These are phyloP conservation scores for Macrotis lagotis DNA, from an alignment of 2,113 vertebrate species.

Conservation along the genomic window DNA sequence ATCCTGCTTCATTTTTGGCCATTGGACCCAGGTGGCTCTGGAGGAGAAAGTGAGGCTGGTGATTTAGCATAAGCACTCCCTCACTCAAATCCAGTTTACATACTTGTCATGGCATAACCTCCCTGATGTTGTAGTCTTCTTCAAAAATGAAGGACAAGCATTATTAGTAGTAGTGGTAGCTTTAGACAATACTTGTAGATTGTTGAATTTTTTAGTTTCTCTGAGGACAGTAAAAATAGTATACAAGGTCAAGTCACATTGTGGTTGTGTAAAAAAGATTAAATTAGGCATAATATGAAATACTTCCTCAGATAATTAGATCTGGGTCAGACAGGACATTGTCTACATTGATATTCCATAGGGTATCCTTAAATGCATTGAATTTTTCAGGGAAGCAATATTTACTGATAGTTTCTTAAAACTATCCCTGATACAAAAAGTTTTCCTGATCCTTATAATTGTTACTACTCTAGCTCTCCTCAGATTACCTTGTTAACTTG, in stretches of 20 bases:
- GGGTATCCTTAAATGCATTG: neutral
- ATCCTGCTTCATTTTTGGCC: too few species aligned
- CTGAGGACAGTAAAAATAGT: conserved; percentile 10
- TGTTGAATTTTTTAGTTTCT: conserved; percentile 55
- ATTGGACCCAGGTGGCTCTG: too few species aligned
- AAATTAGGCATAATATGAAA: conserved; percentile 39
- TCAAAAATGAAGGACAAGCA: too few species aligned
- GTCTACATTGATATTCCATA: neutral
- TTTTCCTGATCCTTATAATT: neutral
- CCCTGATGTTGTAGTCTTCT: too few species aligned
- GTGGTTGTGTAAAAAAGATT: conserved; percentile 40
- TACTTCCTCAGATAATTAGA: conserved; percentile 49
- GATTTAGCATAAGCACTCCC: too few species aligned
- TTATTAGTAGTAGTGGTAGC: too few species aligned
- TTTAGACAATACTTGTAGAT: neutral
- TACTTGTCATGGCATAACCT: too few species aligned
- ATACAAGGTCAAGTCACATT: conserved; percentile 36
- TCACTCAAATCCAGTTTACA: too few species aligned
- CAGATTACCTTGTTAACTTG: neutral
- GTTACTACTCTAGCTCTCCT: neutral
- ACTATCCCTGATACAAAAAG: neutral
- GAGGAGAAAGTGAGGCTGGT: too few species aligned
- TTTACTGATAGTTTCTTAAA: conserved; percentile 47
- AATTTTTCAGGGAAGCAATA: conserved; percentile 8
- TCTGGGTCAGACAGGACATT: conserved; percentile 12